Base-by-base conservation (phyloP, 1,140 invertebrate species). In the Drosophila triauraria region DNA sequence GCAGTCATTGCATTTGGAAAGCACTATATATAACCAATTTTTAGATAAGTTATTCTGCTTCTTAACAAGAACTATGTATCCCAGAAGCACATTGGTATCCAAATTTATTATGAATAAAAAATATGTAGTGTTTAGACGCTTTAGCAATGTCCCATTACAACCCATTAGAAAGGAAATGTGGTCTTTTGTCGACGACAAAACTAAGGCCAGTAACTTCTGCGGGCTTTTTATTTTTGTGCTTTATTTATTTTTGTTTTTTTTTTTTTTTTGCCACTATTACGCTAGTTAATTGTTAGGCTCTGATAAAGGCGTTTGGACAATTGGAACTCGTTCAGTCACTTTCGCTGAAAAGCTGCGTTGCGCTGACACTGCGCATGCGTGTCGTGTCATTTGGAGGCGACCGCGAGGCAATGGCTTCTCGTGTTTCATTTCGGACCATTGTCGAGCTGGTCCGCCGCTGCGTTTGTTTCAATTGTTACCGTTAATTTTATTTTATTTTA, bases 291-390 rank as follows among this genome's bases (percentile, higher is more conserved):
- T 70, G 77, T 78, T 74, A 70, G 62, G 71, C 58, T 64, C 64
- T 64, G 72, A 78, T 80, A 87, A 88, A 88, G 71, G 68, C 78
- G 76, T 59, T 75, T 46, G 53, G 70, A 90, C 75, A 90, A 82
- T 91, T 80, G 81, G 60, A 91, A 91, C 88, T 84, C 46, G 88
- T 82, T 91, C 72, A 91, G 78, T 91, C 86, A 91, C 88, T 91
- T 91, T 91, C 88, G 83, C 88, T 91, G 71, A 91, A 91, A 79
- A 79, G 58, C 75, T 68, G 74, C 68, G 50, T 53, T 63, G 57
- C 60, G 53, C 74, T 78, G 61, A 78, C 77, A 84, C 67, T 75
- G 84, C 57, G 63, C 70, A 67, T 82, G 58, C 71, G 74, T 78
- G 51, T 17, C 74, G 25, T 53, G 50, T 35, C 46, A 51, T 15